Evolutionary conservation across 2,888 invertebrate genomes (phyloP).

Genomic region (Diaprepes abbreviatus): DNA sequence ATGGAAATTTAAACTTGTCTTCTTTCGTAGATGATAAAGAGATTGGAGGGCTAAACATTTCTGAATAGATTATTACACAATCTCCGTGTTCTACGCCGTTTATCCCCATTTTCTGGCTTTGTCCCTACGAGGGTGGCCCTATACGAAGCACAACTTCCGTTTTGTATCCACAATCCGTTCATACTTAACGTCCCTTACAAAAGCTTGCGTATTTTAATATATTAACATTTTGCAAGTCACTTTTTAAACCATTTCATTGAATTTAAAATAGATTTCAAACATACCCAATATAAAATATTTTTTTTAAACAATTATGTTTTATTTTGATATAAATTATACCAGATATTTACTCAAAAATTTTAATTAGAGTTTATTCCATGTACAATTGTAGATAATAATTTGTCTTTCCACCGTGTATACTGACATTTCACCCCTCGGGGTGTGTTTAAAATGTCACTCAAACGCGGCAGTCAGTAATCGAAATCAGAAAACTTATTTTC

Average conservation of each 20-base stretch:
- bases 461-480: slow-evolving; percentile 36
- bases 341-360: background rate
- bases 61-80: slow-evolving; percentile 56
- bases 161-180: slow-evolving; percentile 28
- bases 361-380: slow-evolving; percentile 5
- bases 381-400: slow-evolving; percentile 14
- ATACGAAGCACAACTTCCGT: slow-evolving; percentile 33
- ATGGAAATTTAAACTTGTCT: slow-evolving; percentile 58
- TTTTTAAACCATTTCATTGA: slow-evolving; percentile 3
- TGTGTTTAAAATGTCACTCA: slow-evolving; percentile 41
- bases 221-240: slow-evolving; percentile 37
- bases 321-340: no score
- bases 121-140: slow-evolving; percentile 23
- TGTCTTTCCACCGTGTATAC: slow-evolving; percentile 24
- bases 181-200: slow-evolving; percentile 26
- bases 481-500: slow-evolving; percentile 45
- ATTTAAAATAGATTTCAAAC: background rate
- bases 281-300: no score
- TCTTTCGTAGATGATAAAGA: slow-evolving; percentile 56
- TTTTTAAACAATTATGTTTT: no score
- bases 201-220: slow-evolving; percentile 27
- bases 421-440: slow-evolving; percentile 37
- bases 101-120: slow-evolving; percentile 44
- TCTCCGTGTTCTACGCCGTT: slow-evolving; percentile 51
- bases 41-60: slow-evolving; percentile 53